phyloP scores from a whole-genome alignment of 1,140 invertebrate genomes.

The Magallana ariakensis region DNA sequence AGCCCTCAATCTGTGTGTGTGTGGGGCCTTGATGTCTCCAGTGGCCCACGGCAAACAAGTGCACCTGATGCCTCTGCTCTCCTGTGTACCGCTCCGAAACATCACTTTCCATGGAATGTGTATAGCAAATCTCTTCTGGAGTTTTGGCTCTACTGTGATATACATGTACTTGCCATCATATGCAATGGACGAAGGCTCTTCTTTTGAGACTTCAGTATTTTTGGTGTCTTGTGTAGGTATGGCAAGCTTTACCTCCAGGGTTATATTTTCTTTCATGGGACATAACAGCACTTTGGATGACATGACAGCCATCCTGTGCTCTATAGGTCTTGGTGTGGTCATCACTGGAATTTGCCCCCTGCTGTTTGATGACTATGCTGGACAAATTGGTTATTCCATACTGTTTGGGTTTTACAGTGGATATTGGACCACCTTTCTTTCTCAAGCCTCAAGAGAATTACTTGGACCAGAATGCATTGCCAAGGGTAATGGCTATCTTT shows the following conservation, averaged over 20 bases:
- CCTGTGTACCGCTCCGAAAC: constrained; percentile 73
- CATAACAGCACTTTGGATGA: constrained; percentile 73
- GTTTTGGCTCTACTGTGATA: constrained; percentile 75
- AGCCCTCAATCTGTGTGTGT: constrained; percentile 92
- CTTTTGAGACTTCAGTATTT: constrained; percentile 70
- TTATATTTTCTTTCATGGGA: constrained; percentile 77
- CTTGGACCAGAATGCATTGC: constrained; percentile 76
- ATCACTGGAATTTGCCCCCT: constrained; percentile 73
- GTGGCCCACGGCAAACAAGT: constrained; percentile 64
- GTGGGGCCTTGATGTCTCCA: constrained; percentile 84
- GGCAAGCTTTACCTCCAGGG: constrained; percentile 69
- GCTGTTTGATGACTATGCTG: constrained; percentile 74
- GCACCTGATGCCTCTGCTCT: constrained; percentile 70
- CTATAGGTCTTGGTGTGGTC: constrained; percentile 72
- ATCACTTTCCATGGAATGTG: constrained; percentile 75
- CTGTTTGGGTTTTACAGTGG: constrained; percentile 77
- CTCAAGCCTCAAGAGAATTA: constrained; percentile 73
- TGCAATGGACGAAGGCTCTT: constrained; percentile 69
- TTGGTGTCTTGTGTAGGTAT: constrained; percentile 74
- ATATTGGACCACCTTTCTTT: constrained; percentile 77
- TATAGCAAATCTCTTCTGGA: constrained; percentile 77
- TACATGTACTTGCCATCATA: constrained; percentile 77
- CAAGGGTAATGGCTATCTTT: constrained; percentile 75
- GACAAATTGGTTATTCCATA: constrained; percentile 76
- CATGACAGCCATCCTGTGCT: constrained; percentile 73